phyloP scores from a whole-genome alignment of 2,797 vertebrate species.

The Margarornis squamiger region DNA sequence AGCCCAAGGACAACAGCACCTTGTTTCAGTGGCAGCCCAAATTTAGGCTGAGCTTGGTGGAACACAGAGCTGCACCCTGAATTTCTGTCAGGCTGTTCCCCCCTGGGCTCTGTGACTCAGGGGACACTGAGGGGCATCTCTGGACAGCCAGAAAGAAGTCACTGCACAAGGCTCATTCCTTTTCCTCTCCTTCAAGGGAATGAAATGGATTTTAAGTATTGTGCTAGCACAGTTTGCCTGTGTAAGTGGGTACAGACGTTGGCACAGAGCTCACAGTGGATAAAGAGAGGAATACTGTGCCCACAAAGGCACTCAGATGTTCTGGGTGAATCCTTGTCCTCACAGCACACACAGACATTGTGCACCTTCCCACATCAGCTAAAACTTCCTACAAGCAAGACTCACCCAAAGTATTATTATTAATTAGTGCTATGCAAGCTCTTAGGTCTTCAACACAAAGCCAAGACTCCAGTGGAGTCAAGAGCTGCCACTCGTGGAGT shows the following conservation, averaged over 20 bases:
- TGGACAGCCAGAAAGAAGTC: fast-evolving
- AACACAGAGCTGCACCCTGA: neutral
- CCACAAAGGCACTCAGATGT: neutral
- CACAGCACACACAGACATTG: neutral
- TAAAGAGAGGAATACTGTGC: neutral
- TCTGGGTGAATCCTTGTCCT: neutral
- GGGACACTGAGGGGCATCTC: neutral
- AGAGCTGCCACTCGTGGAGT: fast-evolving
- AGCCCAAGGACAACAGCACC: neutral
- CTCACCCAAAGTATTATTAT: neutral
- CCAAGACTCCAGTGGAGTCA: neutral
- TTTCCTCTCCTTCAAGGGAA: neutral
- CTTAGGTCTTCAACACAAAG: neutral
- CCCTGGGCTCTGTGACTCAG: neutral
- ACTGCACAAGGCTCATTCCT: neutral
- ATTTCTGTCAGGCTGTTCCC: neutral
- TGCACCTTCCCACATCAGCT: neutral
- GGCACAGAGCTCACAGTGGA: neutral
- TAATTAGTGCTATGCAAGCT: neutral
- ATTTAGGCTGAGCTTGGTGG: neutral
- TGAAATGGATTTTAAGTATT: neutral
- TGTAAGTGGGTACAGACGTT: neutral
- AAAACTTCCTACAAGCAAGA: neutral
- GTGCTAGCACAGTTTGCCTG: fast-evolving
- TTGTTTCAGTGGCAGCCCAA: neutral